Conservation (phyloP, 2,888 invertebrate genomes). For the Leptarthrus brevirostris region DNA sequence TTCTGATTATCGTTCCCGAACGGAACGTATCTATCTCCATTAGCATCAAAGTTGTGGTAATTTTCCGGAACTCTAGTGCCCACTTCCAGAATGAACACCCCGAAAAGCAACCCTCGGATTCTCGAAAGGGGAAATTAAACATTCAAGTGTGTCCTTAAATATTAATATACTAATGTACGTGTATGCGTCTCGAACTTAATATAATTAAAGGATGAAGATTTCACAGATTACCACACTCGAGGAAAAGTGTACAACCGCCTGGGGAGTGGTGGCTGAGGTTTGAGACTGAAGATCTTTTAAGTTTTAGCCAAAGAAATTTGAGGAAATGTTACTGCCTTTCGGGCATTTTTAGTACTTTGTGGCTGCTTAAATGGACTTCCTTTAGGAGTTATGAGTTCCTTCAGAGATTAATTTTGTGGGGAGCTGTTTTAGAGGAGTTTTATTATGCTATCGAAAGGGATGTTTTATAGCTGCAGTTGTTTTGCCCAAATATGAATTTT, state of each 20-base stretch:
- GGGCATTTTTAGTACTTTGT: slow-evolving; percentile 29
- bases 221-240: not conserved
- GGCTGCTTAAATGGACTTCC: not conserved
- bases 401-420: too few relatives aligned
- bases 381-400: too few relatives aligned
- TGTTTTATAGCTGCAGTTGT: too few relatives aligned
- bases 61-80: slow-evolving; percentile 11
- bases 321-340: slow-evolving; percentile 7
- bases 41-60: slow-evolving; percentile 35
- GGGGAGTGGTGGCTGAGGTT: too few relatives aligned
- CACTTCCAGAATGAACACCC: slow-evolving; percentile 1
- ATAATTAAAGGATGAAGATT: not conserved
- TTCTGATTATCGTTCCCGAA: slow-evolving; percentile 30
- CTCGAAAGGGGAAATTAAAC: slow-evolving; percentile 36
- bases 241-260: too few relatives aligned
- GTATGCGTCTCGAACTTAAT: not conserved
- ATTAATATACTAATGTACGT: slow-evolving; percentile 20
- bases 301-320: not conserved
- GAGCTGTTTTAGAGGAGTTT: too few relatives aligned
- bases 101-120: too few relatives aligned
- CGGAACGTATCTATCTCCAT: slow-evolving; percentile 31
- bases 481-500: too few relatives aligned
- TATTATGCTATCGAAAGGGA: too few relatives aligned
- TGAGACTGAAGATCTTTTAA: too few relatives aligned
- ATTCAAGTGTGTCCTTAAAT: slow-evolving; percentile 36